A percentile compares a stretch with the other conserved stretches of the same genome.
phyloP scores from a whole-genome alignment of 2,797 vertebrate species.

The Simalia tracyae region DNA sequence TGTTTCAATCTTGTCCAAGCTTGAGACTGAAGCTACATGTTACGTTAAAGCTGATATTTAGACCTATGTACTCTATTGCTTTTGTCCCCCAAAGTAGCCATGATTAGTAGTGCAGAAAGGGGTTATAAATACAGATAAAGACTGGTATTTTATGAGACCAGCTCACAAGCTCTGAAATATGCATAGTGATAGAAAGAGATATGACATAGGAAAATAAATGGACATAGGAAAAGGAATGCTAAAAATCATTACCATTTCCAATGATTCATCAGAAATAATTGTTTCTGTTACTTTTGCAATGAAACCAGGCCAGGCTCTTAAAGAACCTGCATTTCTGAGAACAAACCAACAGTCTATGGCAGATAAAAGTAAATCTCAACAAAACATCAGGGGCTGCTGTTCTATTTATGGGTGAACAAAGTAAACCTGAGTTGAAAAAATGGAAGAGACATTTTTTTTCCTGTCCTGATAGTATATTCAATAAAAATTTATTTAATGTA shows the following conservation, averaged over 20 bases:
- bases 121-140: neutral
- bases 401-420: neutral
- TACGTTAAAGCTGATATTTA: neutral
- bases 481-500: constrained; percentile 14
- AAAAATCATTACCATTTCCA: neutral
- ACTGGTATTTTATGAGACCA: neutral
- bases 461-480: neutral
- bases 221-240: neutral
- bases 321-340: neutral
- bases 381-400: neutral
- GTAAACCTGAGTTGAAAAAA: neutral
- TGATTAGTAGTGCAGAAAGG: neutral
- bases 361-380: neutral
- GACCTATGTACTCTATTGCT: neutral
- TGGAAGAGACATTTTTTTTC: neutral
- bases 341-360: neutral
- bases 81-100: neutral
- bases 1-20: neutral
- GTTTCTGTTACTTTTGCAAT: neutral
- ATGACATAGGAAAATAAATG: neutral
- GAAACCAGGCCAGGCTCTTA: neutral
- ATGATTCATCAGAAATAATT: neutral
- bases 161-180: neutral
- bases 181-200: neutral
- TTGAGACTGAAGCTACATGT: neutral